A percentile compares a stretch with the other conserved stretches of the same genome.
Conservation (phyloP, 2,888 invertebrate genomes). For the Lordiphosa andalusiaca region DNA sequence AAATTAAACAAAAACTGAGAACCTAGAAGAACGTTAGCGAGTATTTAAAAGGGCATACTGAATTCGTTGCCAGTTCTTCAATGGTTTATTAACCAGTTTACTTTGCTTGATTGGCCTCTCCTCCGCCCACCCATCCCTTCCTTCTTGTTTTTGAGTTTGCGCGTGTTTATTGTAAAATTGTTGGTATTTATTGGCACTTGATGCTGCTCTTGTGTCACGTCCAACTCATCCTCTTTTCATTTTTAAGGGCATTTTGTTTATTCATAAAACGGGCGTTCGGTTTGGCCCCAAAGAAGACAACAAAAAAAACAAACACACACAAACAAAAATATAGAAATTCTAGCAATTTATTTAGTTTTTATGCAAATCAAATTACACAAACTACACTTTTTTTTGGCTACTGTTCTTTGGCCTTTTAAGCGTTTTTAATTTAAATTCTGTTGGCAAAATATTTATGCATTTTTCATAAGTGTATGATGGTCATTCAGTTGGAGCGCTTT, state of each 20-base stretch:
- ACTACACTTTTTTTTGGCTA: constrained; percentile 27
- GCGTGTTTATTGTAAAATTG: constrained; percentile 44
- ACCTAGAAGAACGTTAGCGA: no score
- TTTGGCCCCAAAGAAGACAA: constrained; percentile 3
- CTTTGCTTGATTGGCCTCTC: constrained; percentile 19
- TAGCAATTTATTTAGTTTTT: constrained; percentile 59
- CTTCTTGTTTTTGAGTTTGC: not conserved
- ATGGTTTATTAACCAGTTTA: constrained; percentile 2
- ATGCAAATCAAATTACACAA: constrained; percentile 62
- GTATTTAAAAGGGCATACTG: not conserved
- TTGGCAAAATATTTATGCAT: constrained; percentile 28
- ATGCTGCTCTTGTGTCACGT: constrained; percentile 26
- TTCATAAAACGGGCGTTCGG: constrained; percentile 34
- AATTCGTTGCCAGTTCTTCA: not conserved
- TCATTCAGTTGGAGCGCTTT: constrained; percentile 12
- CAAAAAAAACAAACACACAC: no score
- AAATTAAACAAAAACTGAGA: not conserved
- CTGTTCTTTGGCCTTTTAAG: constrained; percentile 21
- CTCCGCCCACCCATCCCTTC: not conserved
- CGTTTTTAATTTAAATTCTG: constrained; percentile 43
- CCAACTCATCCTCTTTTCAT: constrained; percentile 25
- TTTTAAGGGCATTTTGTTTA: constrained; percentile 50
- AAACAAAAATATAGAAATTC: constrained; percentile 2
- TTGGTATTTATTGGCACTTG: constrained; percentile 58
- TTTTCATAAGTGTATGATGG: constrained; percentile 5